Evolutionary conservation across 2,113 vertebrate species (phyloP).

Genomic region (Sinocyclocheilus anshuiensis): DNA sequence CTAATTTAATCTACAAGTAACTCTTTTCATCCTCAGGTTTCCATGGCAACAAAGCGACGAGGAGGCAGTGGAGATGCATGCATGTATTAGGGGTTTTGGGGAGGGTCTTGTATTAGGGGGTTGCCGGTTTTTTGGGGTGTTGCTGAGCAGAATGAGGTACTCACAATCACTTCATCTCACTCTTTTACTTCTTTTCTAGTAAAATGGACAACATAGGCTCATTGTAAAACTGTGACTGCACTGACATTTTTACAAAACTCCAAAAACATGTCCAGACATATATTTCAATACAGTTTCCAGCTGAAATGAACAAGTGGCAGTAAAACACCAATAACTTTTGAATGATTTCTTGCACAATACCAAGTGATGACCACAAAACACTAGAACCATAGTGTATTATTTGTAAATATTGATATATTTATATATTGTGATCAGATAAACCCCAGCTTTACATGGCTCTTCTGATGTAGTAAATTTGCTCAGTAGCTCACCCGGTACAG

Average conservation of each 20-base stretch:
- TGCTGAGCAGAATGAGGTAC: slow-evolving; percentile 51
- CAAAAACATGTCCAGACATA: no score
- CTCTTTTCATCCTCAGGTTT: slow-evolving; percentile 76
- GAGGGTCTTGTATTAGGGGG: slow-evolving; percentile 40
- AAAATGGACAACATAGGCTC: background rate
- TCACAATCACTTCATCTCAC: background rate
- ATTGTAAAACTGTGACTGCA: background rate
- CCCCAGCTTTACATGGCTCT: no score
- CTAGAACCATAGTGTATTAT: background rate
- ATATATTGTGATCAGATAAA: no score
- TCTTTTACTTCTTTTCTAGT: background rate
- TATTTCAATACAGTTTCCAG: no score
- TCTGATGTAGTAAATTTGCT: no score
- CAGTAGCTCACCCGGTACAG: no score
- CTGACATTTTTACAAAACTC: background rate
- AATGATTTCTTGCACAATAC: no score
- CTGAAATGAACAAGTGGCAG: no score
- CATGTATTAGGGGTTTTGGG: slow-evolving; percentile 63
- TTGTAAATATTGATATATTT: background rate
- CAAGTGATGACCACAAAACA: no score
- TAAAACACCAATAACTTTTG: no score
- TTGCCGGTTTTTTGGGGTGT: slow-evolving; percentile 52
- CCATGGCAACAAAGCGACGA: slow-evolving; percentile 77
- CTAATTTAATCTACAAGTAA: slow-evolving; percentile 77
- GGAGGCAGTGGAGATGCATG: slow-evolving; percentile 63